Base-by-base conservation (phyloP, 2,113 vertebrate species). In the Empidonax alnorum region DNA sequence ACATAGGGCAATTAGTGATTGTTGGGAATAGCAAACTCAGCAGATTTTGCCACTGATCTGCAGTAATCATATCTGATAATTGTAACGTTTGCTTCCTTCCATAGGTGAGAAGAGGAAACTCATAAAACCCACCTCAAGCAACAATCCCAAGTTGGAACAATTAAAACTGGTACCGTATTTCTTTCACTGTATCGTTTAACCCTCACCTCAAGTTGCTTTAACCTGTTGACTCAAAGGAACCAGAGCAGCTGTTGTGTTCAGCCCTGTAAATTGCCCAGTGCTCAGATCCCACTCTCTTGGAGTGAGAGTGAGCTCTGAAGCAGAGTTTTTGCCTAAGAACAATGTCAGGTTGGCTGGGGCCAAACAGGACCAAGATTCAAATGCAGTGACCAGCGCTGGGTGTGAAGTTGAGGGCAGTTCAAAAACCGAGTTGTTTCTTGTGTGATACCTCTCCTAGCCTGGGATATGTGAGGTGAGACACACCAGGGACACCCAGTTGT, bases 41-140 rank as follows among this genome's bases (percentile, higher is more conserved):
- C 49, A 74, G 25, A 72, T 68, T 83, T 61, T 79, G 21, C 52
- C 71, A 28, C 31, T 55, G 78, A n/a, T 5, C 39, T 84, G 10
- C 12, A 8, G 72, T 55, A 56, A 31, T 86, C 31, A 12, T 47
- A 10, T 30, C 41, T 89, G 61, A 31, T 75, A 41, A 49, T 6
- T 76, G 15, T 90, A 53, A 68, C 44, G 8, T 66, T 66, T 67
- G 7, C 58, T 83, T 96, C 71, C 88, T 76, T 80, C 91, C 87
- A 56, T 42, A 99, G 99, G 98, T 24, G 98, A 98, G 89, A 98
- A 96, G 93, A 98, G 81, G 93, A 99, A 98, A 87, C 33, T 98
- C 66, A 98, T 99, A 87, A 98, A 98, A 21, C 98, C 98, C 0
- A 76, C 80, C 5, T 98, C 98, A 90, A 94, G 97, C 61, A 97